Percentiles rank a stretch among this genome's conserved stretches.
Evolutionary conservation across 2,888 invertebrate genomes (phyloP).

Genomic region (Amorpha juglandis): DNA sequence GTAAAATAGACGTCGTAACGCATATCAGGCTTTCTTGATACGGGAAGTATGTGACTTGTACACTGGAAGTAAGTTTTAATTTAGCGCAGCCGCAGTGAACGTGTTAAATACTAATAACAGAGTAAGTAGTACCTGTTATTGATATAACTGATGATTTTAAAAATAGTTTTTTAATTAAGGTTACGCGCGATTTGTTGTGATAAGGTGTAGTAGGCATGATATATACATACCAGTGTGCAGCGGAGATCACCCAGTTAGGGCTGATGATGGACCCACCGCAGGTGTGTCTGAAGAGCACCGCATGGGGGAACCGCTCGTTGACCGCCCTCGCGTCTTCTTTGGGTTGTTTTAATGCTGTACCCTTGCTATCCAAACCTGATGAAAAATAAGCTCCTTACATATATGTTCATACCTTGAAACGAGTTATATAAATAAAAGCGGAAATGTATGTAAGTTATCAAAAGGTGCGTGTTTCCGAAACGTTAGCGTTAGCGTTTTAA

Average conservation of each 20-base stretch:
- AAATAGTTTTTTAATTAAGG: too few relatives aligned
- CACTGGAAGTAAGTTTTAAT: too few relatives aligned
- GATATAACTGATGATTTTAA: too few relatives aligned
- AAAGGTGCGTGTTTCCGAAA: neutral
- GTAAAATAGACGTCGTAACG: too few relatives aligned
- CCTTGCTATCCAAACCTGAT: slow-evolving; percentile 27
- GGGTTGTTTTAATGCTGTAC: slow-evolving; percentile 8
- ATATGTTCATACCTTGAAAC: neutral
- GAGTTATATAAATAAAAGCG: neutral
- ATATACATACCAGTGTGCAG: slow-evolving; percentile 68
- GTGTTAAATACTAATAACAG: too few relatives aligned
- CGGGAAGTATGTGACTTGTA: too few relatives aligned
- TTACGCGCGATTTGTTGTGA: neutral
- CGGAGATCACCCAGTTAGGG: slow-evolving; percentile 69
- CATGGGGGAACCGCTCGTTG: slow-evolving; percentile 62
- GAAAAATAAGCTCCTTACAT: slow-evolving; percentile 23
- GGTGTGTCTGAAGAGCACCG: slow-evolving; percentile 72
- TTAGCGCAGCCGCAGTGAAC: too few relatives aligned
- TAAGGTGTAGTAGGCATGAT: neutral
- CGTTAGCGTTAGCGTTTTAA: neutral
- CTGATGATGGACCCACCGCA: slow-evolving; percentile 77
- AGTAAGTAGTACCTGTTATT: too few relatives aligned
- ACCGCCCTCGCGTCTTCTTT: slow-evolving; percentile 40
- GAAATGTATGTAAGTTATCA: neutral
- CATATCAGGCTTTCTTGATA: too few relatives aligned